phyloP scores from a whole-genome alignment of 1,140 invertebrate genomes.

The Frieseomelitta varia region DNA sequence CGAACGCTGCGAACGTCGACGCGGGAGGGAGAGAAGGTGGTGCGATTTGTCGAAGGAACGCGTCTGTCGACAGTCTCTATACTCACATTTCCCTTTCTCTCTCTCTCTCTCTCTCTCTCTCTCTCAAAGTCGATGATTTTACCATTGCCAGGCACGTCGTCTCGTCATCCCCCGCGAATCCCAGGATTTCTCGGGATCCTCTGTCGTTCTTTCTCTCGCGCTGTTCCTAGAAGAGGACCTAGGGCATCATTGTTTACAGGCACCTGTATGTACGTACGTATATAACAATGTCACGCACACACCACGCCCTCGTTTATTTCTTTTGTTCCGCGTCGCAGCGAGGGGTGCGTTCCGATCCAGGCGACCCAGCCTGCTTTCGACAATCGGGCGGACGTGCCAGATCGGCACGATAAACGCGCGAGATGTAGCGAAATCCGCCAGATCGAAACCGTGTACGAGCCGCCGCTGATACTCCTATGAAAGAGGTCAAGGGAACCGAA shows the following conservation, averaged over 20 bases:
- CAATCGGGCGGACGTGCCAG: constrained; percentile 54
- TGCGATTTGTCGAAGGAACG: constrained; percentile 74
- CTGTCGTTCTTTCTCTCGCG: constrained; percentile 4
- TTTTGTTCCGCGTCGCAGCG: constrained; percentile 78
- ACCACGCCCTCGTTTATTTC: constrained; percentile 80
- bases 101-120: constrained; percentile 21
- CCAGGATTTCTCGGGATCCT: constrained; percentile 56
- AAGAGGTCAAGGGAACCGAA: constrained; percentile 20
- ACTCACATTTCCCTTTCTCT: not conserved
- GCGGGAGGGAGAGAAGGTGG: constrained; percentile 44
- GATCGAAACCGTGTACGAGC: not conserved
- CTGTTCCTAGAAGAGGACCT: constrained; percentile 7
- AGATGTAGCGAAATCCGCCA: not conserved
- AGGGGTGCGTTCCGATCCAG: constrained; percentile 67
- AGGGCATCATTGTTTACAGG: constrained; percentile 57
- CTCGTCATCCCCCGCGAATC: constrained; percentile 33
- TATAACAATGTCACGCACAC: constrained; percentile 81
- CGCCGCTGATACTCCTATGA: not conserved
- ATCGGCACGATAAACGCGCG: constrained; percentile 53
- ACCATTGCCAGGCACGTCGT: constrained; percentile 66
- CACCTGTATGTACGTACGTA: constrained; percentile 74
- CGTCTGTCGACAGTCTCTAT: constrained; percentile 60
- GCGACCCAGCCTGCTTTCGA: constrained; percentile 23
- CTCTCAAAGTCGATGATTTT: constrained; percentile 67
- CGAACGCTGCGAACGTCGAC: not conserved